Conservation (phyloP, 2,797 vertebrate species). For the Rhyacichthys aspro region DNA sequence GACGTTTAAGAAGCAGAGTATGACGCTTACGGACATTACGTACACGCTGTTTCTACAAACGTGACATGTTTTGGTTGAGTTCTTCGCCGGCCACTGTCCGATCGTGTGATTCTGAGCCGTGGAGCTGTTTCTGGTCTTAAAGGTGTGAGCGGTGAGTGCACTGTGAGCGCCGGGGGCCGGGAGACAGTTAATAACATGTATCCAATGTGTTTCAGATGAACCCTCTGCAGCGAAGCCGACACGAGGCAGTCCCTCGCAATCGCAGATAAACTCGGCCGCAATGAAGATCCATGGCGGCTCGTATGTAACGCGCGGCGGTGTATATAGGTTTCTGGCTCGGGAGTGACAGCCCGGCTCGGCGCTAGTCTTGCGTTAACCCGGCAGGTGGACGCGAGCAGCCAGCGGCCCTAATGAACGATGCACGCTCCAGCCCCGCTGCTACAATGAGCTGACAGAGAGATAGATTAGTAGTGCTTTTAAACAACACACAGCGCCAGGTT, state of each 20-base stretch:
- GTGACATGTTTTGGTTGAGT: too few relatives aligned
- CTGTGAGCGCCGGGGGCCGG: background rate
- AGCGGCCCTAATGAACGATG: slow-evolving; percentile 57
- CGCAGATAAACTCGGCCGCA: slow-evolving; percentile 25
- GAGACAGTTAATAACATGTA: slow-evolving; percentile 54
- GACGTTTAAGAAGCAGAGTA: too few relatives aligned
- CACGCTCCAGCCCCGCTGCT: slow-evolving; percentile 40
- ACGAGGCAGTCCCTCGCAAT: slow-evolving; percentile 13
- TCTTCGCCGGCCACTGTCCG: slow-evolving; percentile 10
- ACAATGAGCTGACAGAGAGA: slow-evolving; percentile 72
- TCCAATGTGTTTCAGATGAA: slow-evolving; percentile 39
- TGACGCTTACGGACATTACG: too few relatives aligned
- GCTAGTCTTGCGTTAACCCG: slow-evolving; percentile 33
- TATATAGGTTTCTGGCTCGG: slow-evolving; percentile 13
- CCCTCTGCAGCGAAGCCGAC: slow-evolving; percentile 3
- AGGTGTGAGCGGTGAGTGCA: background rate
- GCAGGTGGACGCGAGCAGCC: slow-evolving; percentile 50
- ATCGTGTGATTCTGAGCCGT: slow-evolving; percentile 18
- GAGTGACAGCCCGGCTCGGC: slow-evolving; percentile 11
- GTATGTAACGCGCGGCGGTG: background rate
- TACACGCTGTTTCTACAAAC: too few relatives aligned
- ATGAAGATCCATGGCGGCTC: slow-evolving; percentile 35
- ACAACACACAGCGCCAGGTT: slow-evolving; percentile 66
- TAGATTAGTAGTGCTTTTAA: slow-evolving; percentile 70
- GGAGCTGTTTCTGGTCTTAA: slow-evolving; percentile 16